A percentile compares a stretch with the other conserved stretches of the same genome.
Conservation (phyloP, 2,888 invertebrate species). For the Sminthurides aquaticus region DNA sequence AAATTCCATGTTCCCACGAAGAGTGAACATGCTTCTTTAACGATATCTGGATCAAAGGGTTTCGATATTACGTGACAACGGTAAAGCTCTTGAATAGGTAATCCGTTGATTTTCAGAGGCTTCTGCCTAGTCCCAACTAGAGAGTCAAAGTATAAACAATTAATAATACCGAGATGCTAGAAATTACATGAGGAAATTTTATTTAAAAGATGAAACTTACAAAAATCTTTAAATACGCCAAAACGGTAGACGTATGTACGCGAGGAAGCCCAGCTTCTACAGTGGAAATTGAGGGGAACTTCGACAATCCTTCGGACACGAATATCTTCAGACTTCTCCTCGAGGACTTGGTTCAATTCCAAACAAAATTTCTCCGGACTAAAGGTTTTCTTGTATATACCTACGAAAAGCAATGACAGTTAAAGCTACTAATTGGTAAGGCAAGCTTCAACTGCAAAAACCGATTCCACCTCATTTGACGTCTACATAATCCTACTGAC, state of each 20-base stretch:
- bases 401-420: no score
- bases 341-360: conserved; percentile 31
- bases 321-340: conserved; percentile 32
- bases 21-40: conserved; percentile 26
- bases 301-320: conserved; percentile 33
- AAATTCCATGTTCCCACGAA: conserved; percentile 35
- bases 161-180: no score
- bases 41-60: conserved; percentile 30
- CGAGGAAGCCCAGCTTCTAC: conserved; percentile 25
- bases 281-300: conserved; percentile 29
- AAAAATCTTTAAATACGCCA: conserved; percentile 28
- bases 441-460: no score
- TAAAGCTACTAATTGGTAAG: background rate
- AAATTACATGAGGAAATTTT: no score
- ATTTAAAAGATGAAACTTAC: conserved; percentile 9
- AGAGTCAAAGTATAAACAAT: no score
- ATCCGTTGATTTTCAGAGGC: background rate
- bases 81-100: conserved; percentile 24
- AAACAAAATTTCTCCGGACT: conserved; percentile 34
- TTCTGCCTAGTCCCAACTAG: background rate
- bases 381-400: no score
- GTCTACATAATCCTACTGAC: no score
- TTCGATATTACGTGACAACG: conserved; percentile 23
- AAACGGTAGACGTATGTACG: conserved; percentile 34
- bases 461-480: no score